Conservation (phyloP, 2,888 invertebrate species). For the Drosophila eohydei region DNA sequence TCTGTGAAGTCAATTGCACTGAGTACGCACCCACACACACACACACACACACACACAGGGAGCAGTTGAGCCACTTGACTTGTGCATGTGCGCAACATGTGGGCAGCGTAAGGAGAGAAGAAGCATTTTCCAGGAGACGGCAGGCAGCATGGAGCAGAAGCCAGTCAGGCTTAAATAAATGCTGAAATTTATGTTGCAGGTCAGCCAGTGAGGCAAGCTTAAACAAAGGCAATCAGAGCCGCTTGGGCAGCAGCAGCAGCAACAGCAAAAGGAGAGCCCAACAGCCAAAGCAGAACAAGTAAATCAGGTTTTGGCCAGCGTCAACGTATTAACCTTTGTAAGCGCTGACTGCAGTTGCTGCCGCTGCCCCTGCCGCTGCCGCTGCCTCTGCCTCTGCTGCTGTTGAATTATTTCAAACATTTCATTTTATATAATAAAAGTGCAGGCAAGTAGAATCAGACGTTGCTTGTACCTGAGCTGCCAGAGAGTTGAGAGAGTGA, state of each 20-base stretch:
- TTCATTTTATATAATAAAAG: conserved; percentile 60
- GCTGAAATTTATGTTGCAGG: conserved; percentile 34
- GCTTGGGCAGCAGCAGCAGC: conserved; percentile 30
- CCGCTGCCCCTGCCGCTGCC: conserved; percentile 7
- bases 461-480: conserved; percentile 23
- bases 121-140: neutral
- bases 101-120: neutral
- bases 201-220: conserved; percentile 34
- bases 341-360: conserved; percentile 8
- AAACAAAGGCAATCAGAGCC: conserved; percentile 61
- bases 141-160: conserved; percentile 2
- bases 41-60: neutral
- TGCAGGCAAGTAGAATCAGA: conserved; percentile 34
- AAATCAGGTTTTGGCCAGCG: conserved; percentile 71
- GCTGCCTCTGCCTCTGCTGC: conserved; percentile 24
- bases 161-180: conserved; percentile 34
- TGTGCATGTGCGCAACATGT: conserved; percentile 30
- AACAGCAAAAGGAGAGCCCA: conserved; percentile 33
- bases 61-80: conserved; percentile 13
- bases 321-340: conserved; percentile 73
- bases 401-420: conserved; percentile 72
- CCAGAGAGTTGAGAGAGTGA: conserved; percentile 2
- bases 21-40: neutral
- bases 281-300: conserved; percentile 61
- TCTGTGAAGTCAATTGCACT: conserved; percentile 22